These are phyloP conservation scores for Paratrypauchen microcephalus DNA, from an alignment of 2,797 vertebrate genomes.

Conservation along the genomic window DNA sequence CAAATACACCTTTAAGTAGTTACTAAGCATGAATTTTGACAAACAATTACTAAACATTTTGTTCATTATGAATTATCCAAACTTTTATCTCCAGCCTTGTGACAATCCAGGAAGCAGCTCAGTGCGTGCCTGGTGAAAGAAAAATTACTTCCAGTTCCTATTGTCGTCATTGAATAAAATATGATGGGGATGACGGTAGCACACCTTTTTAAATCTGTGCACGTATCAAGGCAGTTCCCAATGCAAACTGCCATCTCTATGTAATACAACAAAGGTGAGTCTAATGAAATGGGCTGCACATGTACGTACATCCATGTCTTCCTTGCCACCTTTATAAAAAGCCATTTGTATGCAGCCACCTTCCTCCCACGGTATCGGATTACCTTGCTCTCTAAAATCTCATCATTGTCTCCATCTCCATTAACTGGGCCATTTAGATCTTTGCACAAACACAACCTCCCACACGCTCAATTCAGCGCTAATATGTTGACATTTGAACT, in stretches of 20 bases:
- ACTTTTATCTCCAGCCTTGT: too few relatives aligned
- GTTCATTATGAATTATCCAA: too few relatives aligned
- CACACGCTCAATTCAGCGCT: constrained; percentile 28
- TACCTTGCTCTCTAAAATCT: constrained; percentile 50
- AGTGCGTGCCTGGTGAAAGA: too few relatives aligned
- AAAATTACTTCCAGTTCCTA: too few relatives aligned
- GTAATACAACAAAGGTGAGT: background rate
- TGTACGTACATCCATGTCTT: background rate
- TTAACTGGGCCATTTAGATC: constrained; percentile 61
- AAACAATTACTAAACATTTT: too few relatives aligned
- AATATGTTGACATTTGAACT: constrained; percentile 62
- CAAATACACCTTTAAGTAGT: too few relatives aligned
- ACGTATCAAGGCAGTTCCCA: background rate
- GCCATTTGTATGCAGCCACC: constrained; percentile 53
- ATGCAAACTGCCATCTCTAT: background rate
- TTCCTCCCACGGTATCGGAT: constrained; percentile 54
- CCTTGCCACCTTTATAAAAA: constrained; percentile 44
- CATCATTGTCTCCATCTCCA: constrained; percentile 63
- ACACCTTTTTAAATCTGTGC: background rate
- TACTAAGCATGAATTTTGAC: too few relatives aligned
- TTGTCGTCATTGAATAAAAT: too few relatives aligned
- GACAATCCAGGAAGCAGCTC: too few relatives aligned
- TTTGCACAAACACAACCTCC: constrained; percentile 13
- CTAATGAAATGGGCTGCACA: background rate
- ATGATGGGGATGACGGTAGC: too few relatives aligned